These are phyloP conservation scores for Athrips mouffetella DNA, from an alignment of 2,888 invertebrate genomes.

Conservation along the genomic window DNA sequence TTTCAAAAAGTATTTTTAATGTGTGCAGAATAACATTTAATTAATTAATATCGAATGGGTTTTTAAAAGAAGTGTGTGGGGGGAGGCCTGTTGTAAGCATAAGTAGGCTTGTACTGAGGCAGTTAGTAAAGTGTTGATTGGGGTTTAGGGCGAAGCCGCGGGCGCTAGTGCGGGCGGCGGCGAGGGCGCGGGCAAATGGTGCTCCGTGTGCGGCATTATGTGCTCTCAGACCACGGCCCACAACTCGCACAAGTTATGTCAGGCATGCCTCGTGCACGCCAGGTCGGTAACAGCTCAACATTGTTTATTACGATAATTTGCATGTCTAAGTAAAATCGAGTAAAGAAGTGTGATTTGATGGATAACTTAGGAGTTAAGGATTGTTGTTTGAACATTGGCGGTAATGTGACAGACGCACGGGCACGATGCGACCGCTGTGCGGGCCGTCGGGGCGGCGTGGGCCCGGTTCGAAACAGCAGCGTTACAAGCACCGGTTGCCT, in stretches of 20 bases:
- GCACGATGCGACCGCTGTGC: slow-evolving; percentile 87
- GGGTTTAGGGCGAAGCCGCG: slow-evolving; percentile 72
- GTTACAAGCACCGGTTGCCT: slow-evolving; percentile 91
- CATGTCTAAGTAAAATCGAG: slow-evolving; percentile 36
- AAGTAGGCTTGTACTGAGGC: slow-evolving; percentile 15
- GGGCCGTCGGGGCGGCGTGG: slow-evolving; percentile 82
- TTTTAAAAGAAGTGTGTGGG: slow-evolving; percentile 76
- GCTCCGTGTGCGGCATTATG: slow-evolving; percentile 74
- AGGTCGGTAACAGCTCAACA: slow-evolving; percentile 63
- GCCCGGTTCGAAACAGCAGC: slow-evolving; percentile 70
- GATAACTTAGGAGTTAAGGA: slow-evolving; percentile 28
- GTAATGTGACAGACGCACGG: slow-evolving; percentile 85
- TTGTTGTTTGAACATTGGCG: slow-evolving; percentile 58
- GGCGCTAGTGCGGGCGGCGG: slow-evolving; percentile 62
- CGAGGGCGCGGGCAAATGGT: slow-evolving; percentile 66
- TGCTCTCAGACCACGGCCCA: slow-evolving; percentile 72
- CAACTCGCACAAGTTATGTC: slow-evolving; percentile 76
- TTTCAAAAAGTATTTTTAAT: slow-evolving; percentile 52
- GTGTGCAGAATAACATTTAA: slow-evolving; percentile 75
- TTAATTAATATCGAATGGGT: slow-evolving; percentile 68
- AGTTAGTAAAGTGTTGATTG: slow-evolving; percentile 65
- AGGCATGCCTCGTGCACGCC: slow-evolving; percentile 79
- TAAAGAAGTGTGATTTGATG: slow-evolving; percentile 35
- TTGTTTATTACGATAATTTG: slow-evolving; percentile 33
- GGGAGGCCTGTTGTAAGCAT: slow-evolving; percentile 32